phyloP scores from a whole-genome alignment of 2,113 vertebrate species.

The Xenopus borealis region DNA sequence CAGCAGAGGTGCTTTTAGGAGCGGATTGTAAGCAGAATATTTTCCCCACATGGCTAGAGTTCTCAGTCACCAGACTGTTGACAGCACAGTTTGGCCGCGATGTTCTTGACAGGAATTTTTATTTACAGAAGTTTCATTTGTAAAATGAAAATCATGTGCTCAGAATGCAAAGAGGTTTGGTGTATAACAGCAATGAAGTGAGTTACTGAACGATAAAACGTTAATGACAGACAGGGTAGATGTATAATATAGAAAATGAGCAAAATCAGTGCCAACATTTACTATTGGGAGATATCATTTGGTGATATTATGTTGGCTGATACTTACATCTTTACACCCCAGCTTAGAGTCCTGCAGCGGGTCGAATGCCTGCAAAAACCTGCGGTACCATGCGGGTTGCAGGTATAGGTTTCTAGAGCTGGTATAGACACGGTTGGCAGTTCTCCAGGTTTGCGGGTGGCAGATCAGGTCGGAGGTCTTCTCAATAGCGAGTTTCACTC shows the following conservation, averaged over 20 bases:
- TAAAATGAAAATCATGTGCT: slow-evolving; percentile 42
- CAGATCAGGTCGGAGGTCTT: too few species aligned
- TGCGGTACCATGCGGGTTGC: too few species aligned
- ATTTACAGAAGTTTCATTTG: slow-evolving; percentile 35
- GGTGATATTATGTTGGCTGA: too few species aligned
- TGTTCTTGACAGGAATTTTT: slow-evolving; percentile 13
- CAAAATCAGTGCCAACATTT: too few species aligned
- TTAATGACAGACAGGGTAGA: not conserved
- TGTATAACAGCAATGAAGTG: slow-evolving; percentile 6
- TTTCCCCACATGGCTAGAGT: slow-evolving; percentile 14
- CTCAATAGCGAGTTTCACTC: too few species aligned
- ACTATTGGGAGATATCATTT: too few species aligned
- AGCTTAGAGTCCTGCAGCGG: too few species aligned
- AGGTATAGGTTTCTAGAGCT: too few species aligned
- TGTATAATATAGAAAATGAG: not conserved
- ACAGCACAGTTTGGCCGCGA: slow-evolving; percentile 29
- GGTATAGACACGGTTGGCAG: too few species aligned
- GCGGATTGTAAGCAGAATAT: slow-evolving; percentile 12
- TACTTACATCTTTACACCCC: too few species aligned
- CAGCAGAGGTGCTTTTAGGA: not conserved
- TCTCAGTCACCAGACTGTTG: slow-evolving; percentile 37
- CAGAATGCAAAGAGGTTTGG: slow-evolving; percentile 23
- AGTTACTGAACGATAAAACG: slow-evolving; percentile 8
- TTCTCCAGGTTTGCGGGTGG: too few species aligned
- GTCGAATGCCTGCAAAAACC: too few species aligned